These are phyloP conservation scores for Gymnocypris eckloni DNA, from an alignment of 2,797 vertebrate species.

Conservation along the genomic window DNA sequence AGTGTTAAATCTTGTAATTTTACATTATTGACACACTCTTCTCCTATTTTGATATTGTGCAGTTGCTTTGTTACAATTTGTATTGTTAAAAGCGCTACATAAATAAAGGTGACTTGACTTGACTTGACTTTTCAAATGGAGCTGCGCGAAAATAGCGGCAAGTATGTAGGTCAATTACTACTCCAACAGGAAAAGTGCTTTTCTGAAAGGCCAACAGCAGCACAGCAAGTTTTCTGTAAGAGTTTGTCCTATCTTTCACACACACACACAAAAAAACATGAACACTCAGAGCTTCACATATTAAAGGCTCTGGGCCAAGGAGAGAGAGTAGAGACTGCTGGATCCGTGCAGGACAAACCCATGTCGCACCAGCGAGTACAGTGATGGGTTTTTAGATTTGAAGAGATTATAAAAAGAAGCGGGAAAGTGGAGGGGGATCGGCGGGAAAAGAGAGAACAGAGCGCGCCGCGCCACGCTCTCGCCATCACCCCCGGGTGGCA, in stretches of 20 bases:
- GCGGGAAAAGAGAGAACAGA: conserved; percentile 45
- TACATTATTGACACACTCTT: no score
- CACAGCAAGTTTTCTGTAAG: conserved; percentile 69
- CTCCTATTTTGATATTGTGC: no score
- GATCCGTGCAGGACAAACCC: conserved; percentile 57
- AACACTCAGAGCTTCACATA: conserved; percentile 46
- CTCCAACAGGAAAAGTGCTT: conserved; percentile 42
- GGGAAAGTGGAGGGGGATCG: conserved; percentile 22
- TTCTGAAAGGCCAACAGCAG: conserved; percentile 22
- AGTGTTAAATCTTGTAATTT: no score
- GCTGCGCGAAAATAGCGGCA: conserved; percentile 16
- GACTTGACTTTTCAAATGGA: neutral
- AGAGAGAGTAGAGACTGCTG: conserved; percentile 23
- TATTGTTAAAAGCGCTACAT: no score
- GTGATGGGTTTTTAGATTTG: conserved; percentile 63
- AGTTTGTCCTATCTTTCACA: conserved; percentile 55
- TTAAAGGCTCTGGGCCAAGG: conserved; percentile 52
- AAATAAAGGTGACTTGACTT: no score
- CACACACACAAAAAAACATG: conserved; percentile 34
- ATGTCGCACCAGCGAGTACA: conserved; percentile 61
- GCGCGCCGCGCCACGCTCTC: conserved; percentile 68
- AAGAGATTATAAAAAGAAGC: conserved; percentile 66
- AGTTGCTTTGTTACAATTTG: no score
- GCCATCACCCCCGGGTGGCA: conserved; percentile 68
- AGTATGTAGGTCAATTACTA: conserved; percentile 53